Conservation (phyloP, 1,140 invertebrate genomes). For the Drosophila orena region DNA sequence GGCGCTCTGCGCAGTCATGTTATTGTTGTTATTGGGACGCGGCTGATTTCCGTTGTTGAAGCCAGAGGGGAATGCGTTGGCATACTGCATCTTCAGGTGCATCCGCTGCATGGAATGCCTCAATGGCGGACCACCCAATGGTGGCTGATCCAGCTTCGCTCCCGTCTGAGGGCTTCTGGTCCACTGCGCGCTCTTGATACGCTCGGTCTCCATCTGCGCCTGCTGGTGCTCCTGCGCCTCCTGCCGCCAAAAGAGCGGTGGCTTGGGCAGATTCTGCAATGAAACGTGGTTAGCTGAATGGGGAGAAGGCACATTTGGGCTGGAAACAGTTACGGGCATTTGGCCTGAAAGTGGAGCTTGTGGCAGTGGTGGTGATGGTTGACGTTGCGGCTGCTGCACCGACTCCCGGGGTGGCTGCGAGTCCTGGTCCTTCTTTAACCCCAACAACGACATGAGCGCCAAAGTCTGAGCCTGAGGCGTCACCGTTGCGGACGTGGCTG, state of each 20-base stretch:
- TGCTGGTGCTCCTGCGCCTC: constrained; percentile 41
- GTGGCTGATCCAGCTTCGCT: background rate
- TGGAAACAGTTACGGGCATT: constrained; percentile 28
- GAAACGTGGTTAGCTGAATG: background rate
- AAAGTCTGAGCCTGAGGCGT: constrained; percentile 42
- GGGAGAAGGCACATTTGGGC: background rate
- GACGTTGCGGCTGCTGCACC: background rate
- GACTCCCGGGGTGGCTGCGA: background rate
- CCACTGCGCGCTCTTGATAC: constrained; percentile 23
- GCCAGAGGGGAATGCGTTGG: background rate
- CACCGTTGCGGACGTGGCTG: background rate
- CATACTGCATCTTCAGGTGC: background rate
- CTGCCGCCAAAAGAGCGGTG: constrained; percentile 63
- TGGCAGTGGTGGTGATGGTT: background rate
- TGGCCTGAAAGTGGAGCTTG: constrained; percentile 11
- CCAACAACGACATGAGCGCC: constrained; percentile 53
- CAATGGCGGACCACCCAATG: background rate
- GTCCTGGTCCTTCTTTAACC: constrained; percentile 29
- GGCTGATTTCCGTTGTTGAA: constrained; percentile 9
- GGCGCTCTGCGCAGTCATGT: background rate
- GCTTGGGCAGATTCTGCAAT: constrained; percentile 58
- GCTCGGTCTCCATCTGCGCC: background rate
- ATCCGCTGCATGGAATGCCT: background rate
- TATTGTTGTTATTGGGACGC: background rate
- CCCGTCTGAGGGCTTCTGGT: background rate